Conservation (phyloP, 2,113 vertebrate genomes). For the Sigmodon hispidus region DNA sequence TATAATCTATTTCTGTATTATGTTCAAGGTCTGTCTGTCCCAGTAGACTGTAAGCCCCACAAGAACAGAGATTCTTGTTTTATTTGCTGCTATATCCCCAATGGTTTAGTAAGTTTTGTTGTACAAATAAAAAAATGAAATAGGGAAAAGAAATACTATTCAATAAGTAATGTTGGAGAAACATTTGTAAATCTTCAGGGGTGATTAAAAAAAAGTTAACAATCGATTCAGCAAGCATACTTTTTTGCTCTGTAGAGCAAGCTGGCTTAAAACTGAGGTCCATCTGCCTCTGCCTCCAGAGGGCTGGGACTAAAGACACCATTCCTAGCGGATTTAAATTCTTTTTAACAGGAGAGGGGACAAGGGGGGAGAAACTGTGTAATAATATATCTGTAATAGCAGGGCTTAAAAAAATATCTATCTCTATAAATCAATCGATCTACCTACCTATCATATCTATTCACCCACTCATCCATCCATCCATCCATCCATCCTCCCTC, state of each 20-base stretch:
- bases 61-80: neutral
- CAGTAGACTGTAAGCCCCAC: neutral
- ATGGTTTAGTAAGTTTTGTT: slow-evolving; percentile 25
- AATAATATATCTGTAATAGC: neutral
- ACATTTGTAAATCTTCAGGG: slow-evolving; percentile 14
- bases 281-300: neutral
- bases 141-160: slow-evolving; percentile 9
- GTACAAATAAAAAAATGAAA: neutral
- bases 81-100: neutral
- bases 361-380: neutral
- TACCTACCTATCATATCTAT: too few species aligned
- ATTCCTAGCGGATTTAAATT: neutral
- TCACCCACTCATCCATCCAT: too few species aligned
- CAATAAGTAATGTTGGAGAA: slow-evolving; percentile 14
- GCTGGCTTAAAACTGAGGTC: neutral
- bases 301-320: neutral
- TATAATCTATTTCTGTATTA: neutral
- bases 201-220: slow-evolving; percentile 2
- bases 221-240: neutral
- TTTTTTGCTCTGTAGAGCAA: neutral
- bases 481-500: neutral
- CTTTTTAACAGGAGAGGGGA: neutral
- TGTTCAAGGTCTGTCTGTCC: neutral
- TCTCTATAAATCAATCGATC: too few species aligned
- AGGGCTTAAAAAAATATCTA: too few species aligned